These are phyloP conservation scores for Drosophila pruinosa DNA, from an alignment of 1,140 invertebrate genomes.

Conservation along the genomic window DNA sequence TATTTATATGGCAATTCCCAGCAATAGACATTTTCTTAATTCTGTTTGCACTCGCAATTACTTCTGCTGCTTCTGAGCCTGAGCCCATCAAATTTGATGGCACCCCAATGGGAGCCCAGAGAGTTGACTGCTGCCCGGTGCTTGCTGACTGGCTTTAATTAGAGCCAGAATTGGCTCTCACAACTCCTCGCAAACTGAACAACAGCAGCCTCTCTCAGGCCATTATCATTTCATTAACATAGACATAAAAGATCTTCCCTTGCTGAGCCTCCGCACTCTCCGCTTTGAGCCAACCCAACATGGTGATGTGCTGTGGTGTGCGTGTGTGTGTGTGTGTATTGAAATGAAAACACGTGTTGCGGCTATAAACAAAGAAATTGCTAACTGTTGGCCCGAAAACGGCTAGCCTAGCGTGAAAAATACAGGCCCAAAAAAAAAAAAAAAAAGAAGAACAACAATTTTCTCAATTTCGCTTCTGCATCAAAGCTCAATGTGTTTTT, in stretches of 20 bases:
- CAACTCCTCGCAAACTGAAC: background rate
- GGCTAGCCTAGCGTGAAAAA: constrained; percentile 59
- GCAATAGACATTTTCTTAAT: constrained; percentile 38
- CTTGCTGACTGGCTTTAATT: constrained; percentile 30
- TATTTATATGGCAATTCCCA: constrained; percentile 15
- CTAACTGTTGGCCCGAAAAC: constrained; percentile 46
- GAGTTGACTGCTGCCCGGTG: constrained; percentile 4
- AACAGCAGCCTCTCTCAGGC: constrained; percentile 6
- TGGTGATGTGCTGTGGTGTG: background rate
- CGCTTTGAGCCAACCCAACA: background rate
- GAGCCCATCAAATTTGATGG: constrained; percentile 44
- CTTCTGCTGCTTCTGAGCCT: constrained; percentile 24
- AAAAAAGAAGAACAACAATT: background rate
- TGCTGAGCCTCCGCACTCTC: background rate
- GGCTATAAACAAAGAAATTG: constrained; percentile 77
- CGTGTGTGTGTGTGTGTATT: constrained; percentile 52
- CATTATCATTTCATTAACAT: constrained; percentile 79
- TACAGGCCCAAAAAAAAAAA: constrained; percentile 36
- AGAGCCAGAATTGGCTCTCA: constrained; percentile 14
- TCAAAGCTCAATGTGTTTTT: background rate
- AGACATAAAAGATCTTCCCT: constrained; percentile 56
- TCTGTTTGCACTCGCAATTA: constrained; percentile 44
- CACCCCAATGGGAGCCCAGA: constrained; percentile 17
- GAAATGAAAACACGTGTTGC: constrained; percentile 77
- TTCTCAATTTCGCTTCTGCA: constrained; percentile 5